phyloP scores from a whole-genome alignment of 2,113 vertebrate species.

The Hassar affinis region DNA sequence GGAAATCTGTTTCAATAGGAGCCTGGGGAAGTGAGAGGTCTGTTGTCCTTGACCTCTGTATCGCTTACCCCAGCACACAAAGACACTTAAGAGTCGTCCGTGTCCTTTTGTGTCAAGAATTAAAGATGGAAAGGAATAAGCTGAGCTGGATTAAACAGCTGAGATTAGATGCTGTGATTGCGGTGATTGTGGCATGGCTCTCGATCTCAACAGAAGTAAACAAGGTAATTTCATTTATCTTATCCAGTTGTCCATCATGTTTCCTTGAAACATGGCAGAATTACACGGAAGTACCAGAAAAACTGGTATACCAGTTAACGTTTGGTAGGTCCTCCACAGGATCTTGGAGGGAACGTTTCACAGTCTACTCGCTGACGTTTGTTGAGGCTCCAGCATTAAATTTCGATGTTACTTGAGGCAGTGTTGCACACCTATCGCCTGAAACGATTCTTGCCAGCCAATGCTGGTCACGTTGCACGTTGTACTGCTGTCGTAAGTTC shows the following conservation, averaged over 20 bases:
- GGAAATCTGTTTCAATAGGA: not conserved
- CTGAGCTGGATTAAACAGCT: constrained; percentile 28
- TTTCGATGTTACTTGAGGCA: too few relatives aligned
- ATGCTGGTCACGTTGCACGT: too few relatives aligned
- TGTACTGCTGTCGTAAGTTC: too few relatives aligned
- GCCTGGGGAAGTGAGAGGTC: constrained; percentile 27
- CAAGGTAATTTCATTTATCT: not conserved
- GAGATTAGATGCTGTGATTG: constrained; percentile 1
- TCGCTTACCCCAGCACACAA: constrained; percentile 20
- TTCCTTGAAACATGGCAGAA: not conserved
- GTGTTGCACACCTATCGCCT: too few relatives aligned
- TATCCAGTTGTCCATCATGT: not conserved
- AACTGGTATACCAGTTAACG: too few relatives aligned
- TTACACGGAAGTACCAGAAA: too few relatives aligned
- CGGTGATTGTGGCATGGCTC: not conserved
- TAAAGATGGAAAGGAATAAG: constrained; percentile 43
- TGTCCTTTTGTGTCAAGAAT: constrained; percentile 22
- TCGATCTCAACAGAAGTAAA: not conserved
- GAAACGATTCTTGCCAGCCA: too few relatives aligned
- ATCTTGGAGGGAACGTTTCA: too few relatives aligned
- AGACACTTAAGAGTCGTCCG: constrained; percentile 34
- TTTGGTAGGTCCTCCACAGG: too few relatives aligned
- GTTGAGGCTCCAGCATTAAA: too few relatives aligned
- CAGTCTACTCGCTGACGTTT: too few relatives aligned
- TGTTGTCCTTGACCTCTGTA: constrained; percentile 54